Evolutionary conservation across 2,888 invertebrate species (phyloP), one percentile per base, ranked within the genome.

Genomic region (Leptopilina syphax): DNA sequence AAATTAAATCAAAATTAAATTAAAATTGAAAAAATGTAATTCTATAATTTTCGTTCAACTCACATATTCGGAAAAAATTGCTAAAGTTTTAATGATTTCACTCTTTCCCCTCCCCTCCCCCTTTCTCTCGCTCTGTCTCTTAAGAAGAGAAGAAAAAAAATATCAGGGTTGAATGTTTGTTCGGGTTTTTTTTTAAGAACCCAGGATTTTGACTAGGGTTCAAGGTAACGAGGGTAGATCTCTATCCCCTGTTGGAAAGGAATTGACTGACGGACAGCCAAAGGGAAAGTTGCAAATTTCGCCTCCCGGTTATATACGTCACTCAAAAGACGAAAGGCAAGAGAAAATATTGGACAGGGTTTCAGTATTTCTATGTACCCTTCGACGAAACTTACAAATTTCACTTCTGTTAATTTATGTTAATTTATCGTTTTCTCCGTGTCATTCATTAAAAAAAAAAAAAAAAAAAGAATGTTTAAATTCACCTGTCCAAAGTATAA

Each of bases 381-480:
- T 18, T 73, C 73, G 57, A 73, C 54, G 34, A 60, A 10, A 73
- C 73, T 60, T 73, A 60, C 57, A 13, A 70, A 70, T 60, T 57
- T 73, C 57, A 7, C 34, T 27, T 13, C n/a, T n/a, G 18, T 54
- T 73, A 73, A 73, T 73, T 73, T 57, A 73, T n/a, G 73, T n/a
- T 73, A 57, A 73, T 73, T 60, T 73, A 73, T 73, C 73, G 57
- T 73, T 73, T n/a, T n/a, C 44, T n/a, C n/a, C 73, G 12, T 60
- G 57, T 73, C 41, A 73, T 34, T 41, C 44, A 41, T 41, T 67
- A 67, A 47, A 34, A 34, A 18, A 18, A 18, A 18, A 18, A 18
- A 18, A 18, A 18, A 18, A 18, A 18, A 4, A 34, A 34, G 2
- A 34, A 44, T 18, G 60, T 7, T 60, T 1, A 60, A 60, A 7